A percentile compares a stretch with the other conserved stretches of the same genome.
Evolutionary conservation across 1,140 invertebrate species (phyloP).

Genomic region (Drosophila nigromelanica): DNA sequence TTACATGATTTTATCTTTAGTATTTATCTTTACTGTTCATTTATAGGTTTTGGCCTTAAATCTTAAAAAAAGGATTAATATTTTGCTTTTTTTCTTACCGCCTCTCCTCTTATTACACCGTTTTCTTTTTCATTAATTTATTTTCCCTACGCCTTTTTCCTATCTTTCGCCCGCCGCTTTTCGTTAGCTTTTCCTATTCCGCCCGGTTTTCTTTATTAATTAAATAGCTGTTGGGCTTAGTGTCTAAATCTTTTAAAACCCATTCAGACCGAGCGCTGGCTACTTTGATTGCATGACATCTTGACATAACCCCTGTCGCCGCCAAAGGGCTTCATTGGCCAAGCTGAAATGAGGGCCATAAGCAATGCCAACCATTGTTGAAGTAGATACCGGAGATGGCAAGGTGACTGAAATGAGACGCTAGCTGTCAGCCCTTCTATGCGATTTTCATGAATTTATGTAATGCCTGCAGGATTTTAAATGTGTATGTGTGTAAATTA

Average conservation of each 20-base stretch:
- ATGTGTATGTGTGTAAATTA: too few species aligned
- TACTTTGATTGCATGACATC: constrained; percentile 32
- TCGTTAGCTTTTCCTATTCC: constrained; percentile 4
- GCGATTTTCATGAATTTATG: too few species aligned
- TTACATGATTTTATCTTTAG: too few species aligned
- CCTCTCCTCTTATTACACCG: neutral
- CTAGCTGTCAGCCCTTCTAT: neutral
- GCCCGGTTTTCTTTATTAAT: constrained; percentile 28
- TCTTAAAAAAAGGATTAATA: too few species aligned
- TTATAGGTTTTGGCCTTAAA: too few species aligned
- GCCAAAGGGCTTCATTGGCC: neutral
- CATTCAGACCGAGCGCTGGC: neutral
- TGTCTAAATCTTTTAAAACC: constrained; percentile 21
- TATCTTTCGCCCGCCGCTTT: neutral
- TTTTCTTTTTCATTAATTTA: constrained; percentile 11
- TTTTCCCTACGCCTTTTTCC: constrained; percentile 6
- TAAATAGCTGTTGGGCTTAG: constrained; percentile 13
- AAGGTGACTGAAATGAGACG: neutral
- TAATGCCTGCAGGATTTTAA: neutral
- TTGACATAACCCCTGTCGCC: neutral
- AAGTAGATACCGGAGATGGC: neutral
- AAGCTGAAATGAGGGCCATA: constrained; percentile 1
- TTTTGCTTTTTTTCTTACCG: neutral
- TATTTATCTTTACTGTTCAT: too few species aligned
- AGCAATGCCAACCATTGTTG: neutral